Evolutionary conservation across 2,888 invertebrate species (phyloP), one percentile per base, ranked within the genome.

Genomic region (Oxycera nigricornis): DNA sequence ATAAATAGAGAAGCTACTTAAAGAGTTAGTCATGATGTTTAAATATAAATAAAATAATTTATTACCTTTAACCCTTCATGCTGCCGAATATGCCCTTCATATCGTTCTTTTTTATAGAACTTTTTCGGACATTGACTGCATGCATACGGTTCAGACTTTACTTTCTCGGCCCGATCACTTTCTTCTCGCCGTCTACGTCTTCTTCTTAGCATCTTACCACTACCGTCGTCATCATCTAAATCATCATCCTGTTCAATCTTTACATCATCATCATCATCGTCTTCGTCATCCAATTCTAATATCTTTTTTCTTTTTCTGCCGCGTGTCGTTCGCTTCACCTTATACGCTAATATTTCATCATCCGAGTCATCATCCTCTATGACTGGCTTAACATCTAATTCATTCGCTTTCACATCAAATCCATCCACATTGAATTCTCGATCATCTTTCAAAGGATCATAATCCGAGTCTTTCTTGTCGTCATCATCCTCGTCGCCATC

Each of bases 21-120:
- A n/a, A n/a, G n/a, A n/a, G n/a, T n/a, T n/a, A n/a, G n/a, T n/a
- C n/a, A n/a, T n/a, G n/a, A n/a, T n/a, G n/a, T n/a, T n/a, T n/a
- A n/a, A n/a, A n/a, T n/a, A n/a, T n/a, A n/a, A n/a, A n/a, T n/a
- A n/a, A 35, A 6, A 35, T 7, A 35, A 35, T 76, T 30, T 50
- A 57, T 57, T 35, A 76, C 76, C 65, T 76, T 77, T 20, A 74
- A 31, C 9, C 77, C 77, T 20, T 73, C 20, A 68, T 77, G 77
- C 50, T 72, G 57, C 52, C 77, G 20, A 14, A 75, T 46, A 46
- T 77, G 77, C 4, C 72, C 77, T 28, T 76, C 72, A 26, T 73
- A 57, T 2, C 72, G 61, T 17, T 70, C 55, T 30, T 73, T 22
- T 22, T 70, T 74, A 14, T 57, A 74, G 61, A 77, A 77, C 30